phyloP scores from a whole-genome alignment of 2,888 invertebrate genomes.

The Allygus modestus region DNA sequence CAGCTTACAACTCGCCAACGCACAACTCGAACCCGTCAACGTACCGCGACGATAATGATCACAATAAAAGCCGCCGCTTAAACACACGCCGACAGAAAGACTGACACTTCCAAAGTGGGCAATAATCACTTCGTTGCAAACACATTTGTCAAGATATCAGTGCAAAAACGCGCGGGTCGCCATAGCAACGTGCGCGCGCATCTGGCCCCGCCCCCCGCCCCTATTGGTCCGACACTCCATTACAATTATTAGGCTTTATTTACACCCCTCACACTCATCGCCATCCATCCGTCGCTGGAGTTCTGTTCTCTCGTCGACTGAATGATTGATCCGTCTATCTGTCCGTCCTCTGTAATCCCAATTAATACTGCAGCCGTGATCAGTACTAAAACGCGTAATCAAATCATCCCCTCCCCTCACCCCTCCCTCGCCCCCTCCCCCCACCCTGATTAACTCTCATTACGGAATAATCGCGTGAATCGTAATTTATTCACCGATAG shows the following conservation, averaged over 20 bases:
- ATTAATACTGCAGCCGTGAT: constrained; percentile 51
- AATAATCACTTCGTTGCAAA: constrained; percentile 56
- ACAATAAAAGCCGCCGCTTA: not conserved
- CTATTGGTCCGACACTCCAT: constrained; percentile 64
- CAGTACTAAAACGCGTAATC: constrained; percentile 26
- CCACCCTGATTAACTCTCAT: constrained; percentile 37
- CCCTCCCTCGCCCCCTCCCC: not conserved
- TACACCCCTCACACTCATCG: constrained; percentile 63
- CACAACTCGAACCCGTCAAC: not conserved
- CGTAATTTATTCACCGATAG: constrained; percentile 54
- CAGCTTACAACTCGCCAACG: not conserved
- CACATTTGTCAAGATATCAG: constrained; percentile 58
- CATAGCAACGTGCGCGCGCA: constrained; percentile 59
- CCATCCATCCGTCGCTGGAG: constrained; percentile 62
- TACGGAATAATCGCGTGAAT: constrained; percentile 12
- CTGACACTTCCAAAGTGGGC: constrained; percentile 57
- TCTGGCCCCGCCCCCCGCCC: constrained; percentile 31
- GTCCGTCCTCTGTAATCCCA: constrained; percentile 35
- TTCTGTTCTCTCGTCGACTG: constrained; percentile 44
- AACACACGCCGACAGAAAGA: constrained; percentile 1
- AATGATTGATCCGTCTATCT: constrained; percentile 49
- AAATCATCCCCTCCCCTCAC: constrained; percentile 11
- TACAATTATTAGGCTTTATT: constrained; percentile 64
- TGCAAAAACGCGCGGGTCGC: constrained; percentile 45
- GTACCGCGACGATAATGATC: not conserved